Percentiles rank a stretch among this genome's conserved stretches.
Conservation (phyloP, 2,797 vertebrate genomes). For the Prunella strophiata region DNA sequence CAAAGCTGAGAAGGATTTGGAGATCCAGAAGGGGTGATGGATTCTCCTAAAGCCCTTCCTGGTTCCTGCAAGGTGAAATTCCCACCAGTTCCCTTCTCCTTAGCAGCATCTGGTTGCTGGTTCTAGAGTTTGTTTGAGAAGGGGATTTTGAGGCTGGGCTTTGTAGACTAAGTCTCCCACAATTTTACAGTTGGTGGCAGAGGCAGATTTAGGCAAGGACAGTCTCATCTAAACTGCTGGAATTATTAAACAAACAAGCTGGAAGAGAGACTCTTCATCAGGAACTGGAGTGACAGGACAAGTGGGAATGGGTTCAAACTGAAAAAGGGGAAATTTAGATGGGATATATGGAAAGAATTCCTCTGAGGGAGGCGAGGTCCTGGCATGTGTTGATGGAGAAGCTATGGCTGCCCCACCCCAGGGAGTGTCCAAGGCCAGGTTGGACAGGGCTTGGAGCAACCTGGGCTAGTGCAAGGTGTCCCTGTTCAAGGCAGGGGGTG, state of each 20-base stretch:
- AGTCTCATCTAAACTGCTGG: not conserved
- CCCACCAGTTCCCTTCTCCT: not conserved
- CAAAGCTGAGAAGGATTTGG: not conserved
- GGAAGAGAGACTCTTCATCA: not conserved
- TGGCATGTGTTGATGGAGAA: not conserved
- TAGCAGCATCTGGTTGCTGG: not conserved
- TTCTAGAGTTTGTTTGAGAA: not conserved
- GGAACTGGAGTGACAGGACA: not conserved
- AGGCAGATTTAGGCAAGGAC: not conserved
- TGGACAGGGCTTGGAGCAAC: not conserved
- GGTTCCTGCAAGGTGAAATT: not conserved
- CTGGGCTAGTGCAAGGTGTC: not conserved
- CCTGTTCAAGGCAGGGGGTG: not conserved
- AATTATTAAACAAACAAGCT: not conserved
- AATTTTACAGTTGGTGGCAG: not conserved
- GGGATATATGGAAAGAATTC: not conserved
- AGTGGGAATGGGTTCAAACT: not conserved
- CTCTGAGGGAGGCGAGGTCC: accelerated
- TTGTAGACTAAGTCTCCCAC: not conserved
- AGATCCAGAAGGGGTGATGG: not conserved
- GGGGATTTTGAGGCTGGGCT: not conserved
- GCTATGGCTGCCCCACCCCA: not conserved
- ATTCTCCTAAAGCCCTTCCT: not conserved
- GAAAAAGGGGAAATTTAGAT: not conserved
- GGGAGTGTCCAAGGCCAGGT: not conserved